Base-by-base conservation (phyloP, 2,113 vertebrate species). In the Petrocephalus microphthalmus region DNA sequence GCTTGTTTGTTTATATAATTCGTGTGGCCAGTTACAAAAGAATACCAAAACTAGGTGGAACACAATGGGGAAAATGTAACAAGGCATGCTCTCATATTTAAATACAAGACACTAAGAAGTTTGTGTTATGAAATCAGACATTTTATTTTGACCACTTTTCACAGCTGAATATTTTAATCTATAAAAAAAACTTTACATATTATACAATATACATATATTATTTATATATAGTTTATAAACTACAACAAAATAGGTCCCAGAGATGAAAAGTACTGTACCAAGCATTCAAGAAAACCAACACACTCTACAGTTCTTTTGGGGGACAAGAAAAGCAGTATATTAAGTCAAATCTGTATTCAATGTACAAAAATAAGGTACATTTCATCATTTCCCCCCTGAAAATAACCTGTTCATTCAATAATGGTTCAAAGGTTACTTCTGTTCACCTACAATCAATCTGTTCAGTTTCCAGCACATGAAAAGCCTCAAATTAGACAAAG, bases 241-340 rank as follows among this genome's bases (percentile, higher is more conserved):
- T 96, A 96, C 94, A 94, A 96, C 67, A 88, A 93, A 96, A 95
- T 95, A 95, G 95, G 95, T 96, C 95, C 96, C 95, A 96, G 95
- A 95, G 95, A 96, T 96, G 95, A 96, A 96, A 96, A 96, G 96
- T 96, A 96, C 95, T 95, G 95, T 96, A 96, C 94, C 95, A 96
- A 94, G 85, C 89, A 88, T 95, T 95, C 94, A 94, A 93, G 93
- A 94, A 95, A 96, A 95, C 94, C 94, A 95, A 94, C 93, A 96
- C 91, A 83, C 60, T n/a, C 67, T 78, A 78, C 37, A 95, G 94
- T 94, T 93, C 95, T 95, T n/a, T 71, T 29, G 22, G 86, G 22
- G 60, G 29, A 13, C n/a, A 67, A 67, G n/a, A 29, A 33, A 78
- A 78, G 56, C 71, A 78, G 71, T 29, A 13, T 42, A 78, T 42